Conservation (phyloP, 1,140 invertebrate genomes). For the Zophobas atratus region DNA sequence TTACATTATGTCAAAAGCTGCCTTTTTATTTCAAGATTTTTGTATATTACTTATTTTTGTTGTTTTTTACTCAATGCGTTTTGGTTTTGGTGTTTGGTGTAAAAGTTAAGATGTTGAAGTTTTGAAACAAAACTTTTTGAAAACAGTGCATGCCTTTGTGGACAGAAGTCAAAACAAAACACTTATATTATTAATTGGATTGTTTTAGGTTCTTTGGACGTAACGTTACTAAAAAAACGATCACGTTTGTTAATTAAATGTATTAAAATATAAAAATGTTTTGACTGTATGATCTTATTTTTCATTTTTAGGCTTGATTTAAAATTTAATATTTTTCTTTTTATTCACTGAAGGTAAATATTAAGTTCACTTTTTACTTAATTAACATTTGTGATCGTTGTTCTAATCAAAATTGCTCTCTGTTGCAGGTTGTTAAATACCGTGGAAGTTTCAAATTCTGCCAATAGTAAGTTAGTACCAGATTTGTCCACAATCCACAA, state of each 20-base stretch:
- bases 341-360: conserved; percentile 28
- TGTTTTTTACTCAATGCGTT: too few relatives aligned
- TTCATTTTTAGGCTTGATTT: conserved; percentile 49
- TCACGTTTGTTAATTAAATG: conserved; percentile 25
- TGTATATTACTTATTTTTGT: too few relatives aligned
- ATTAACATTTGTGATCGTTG: conserved; percentile 18
- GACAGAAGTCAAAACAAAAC: neutral
- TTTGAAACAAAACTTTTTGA: conserved; percentile 1
- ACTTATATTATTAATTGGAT: neutral
- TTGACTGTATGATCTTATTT: conserved; percentile 22
- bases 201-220: conserved; percentile 38
- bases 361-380: neutral
- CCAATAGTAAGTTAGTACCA: conserved; percentile 64
- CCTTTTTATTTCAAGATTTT: too few relatives aligned
- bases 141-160: conserved; percentile 3
- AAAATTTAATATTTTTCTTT: conserved; percentile 18
- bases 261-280: conserved; percentile 31
- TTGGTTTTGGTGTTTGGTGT: too few relatives aligned
- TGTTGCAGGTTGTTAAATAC: conserved; percentile 32
- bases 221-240: conserved; percentile 8
- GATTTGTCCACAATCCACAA: conserved; percentile 67
- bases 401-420: conserved; percentile 1
- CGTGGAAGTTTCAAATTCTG: conserved; percentile 20
- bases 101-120: too few relatives aligned
- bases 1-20: too few relatives aligned